phyloP scores from a whole-genome alignment of 2,888 invertebrate genomes.

The Mesoligia furuncula region DNA sequence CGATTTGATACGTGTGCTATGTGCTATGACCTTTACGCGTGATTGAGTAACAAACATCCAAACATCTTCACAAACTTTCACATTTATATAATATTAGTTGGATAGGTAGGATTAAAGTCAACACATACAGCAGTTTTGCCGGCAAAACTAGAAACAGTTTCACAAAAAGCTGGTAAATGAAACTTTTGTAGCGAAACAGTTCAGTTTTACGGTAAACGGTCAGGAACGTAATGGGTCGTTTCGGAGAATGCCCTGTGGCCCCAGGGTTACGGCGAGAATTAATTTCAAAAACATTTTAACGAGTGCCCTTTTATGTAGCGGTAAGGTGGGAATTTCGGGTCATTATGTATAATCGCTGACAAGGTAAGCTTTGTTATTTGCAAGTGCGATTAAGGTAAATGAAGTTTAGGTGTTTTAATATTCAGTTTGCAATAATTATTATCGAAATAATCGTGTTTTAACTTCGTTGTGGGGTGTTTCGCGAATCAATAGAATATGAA shows the following conservation, averaged over 20 bases:
- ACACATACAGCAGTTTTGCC: slow-evolving; percentile 23
- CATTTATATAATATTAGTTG: too few species aligned
- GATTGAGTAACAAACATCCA: too few species aligned
- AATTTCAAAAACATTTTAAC: slow-evolving; percentile 60
- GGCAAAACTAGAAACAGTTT: slow-evolving; percentile 37
- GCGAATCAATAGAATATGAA: too few species aligned
- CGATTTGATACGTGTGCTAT: too few species aligned
- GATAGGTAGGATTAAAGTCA: neutral
- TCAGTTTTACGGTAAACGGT: slow-evolving; percentile 54
- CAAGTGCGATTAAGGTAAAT: slow-evolving; percentile 15
- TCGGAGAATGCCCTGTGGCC: slow-evolving; percentile 32
- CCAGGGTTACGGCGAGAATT: slow-evolving; percentile 43
- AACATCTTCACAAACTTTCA: too few species aligned
- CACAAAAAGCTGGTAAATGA: slow-evolving; percentile 29
- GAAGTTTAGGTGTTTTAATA: neutral
- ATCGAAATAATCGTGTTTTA: neutral
- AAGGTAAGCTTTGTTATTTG: slow-evolving; percentile 35
- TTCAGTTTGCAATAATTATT: neutral
- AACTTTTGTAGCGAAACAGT: slow-evolving; percentile 40
- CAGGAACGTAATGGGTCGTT: slow-evolving; percentile 54
- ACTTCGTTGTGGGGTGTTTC: neutral
- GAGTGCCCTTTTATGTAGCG: slow-evolving; percentile 42
- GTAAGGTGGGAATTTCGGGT: slow-evolving; percentile 32
- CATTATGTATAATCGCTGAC: slow-evolving; percentile 42
- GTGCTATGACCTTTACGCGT: too few species aligned